Evolutionary conservation across 1,140 invertebrate genomes (phyloP), one percentile per base, ranked within the genome.

Genomic region (Drosophila elegans): DNA sequence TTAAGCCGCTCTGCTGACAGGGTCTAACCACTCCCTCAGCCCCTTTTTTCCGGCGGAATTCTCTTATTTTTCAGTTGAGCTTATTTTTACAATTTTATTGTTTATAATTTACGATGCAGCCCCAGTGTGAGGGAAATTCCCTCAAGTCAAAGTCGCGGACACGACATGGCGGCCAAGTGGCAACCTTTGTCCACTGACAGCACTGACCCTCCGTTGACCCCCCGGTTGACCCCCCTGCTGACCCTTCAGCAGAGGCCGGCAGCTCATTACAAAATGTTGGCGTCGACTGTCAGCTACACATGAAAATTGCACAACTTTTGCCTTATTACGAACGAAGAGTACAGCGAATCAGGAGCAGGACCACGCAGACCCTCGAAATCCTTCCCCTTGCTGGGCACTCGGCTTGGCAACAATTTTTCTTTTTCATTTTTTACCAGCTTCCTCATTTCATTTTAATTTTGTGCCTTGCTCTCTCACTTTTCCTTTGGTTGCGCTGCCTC

Each of bases 281-380:
- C 53, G 63, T 44, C 67, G 61, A 63, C 80, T 89, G 84, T 88
- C 84, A 88, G 84, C 88, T 89, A 89, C 84, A 89, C 89, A 91
- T 89, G 85, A 71, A 91, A 90, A 91, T 91, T 91, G 89, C 75
- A 76, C 78, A 91, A 89, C 78, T 84, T 90, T 83, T 91, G 83
- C 66, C 88, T 91, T 91, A 88, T 91, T 91, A 91, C 61, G 55
- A 56, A 36, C 29, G 32, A 59, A 74, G 78, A 73, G 74, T 84
- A 64, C 76, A 68, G 44, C 56, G 51, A 34, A 73, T 67, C 53
- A 32, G 46, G 46, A 42, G 41, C 49, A 39, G 38, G 39, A 60
- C 34, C 39, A 48, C 48, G 29, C 44, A 36, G 60, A 16, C 16
- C 60, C 60, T 11, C 21, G 36, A 46, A 71, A 71, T 71, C 44